These are phyloP conservation scores for Acanthaster planci DNA, from an alignment of 35 echinoderm and acorn worm genomes.

Conservation along the genomic window DNA sequence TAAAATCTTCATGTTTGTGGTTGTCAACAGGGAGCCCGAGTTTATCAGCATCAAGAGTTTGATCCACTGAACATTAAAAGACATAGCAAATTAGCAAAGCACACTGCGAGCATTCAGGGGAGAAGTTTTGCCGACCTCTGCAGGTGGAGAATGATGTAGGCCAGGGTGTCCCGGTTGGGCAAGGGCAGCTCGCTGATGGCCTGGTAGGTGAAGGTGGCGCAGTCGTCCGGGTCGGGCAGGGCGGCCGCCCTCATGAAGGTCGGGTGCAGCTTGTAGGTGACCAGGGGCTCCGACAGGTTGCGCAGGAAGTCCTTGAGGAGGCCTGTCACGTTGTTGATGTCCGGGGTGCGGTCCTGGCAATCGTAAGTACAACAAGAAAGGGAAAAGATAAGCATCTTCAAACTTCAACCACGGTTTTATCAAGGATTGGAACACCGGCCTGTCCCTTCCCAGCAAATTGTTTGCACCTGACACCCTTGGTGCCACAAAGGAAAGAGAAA, in stretches of 20 bases:
- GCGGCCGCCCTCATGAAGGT: constrained; percentile 86
- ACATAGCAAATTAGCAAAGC: too few species aligned
- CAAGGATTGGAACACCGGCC: too few species aligned
- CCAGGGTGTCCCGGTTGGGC: constrained; percentile 83
- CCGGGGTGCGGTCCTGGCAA: constrained; percentile 72
- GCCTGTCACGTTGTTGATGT: constrained; percentile 85
- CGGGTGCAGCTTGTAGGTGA: constrained; percentile 85
- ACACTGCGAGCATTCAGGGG: too few species aligned
- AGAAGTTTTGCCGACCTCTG: constrained; percentile 61
- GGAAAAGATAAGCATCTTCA: too few species aligned
- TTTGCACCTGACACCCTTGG: too few species aligned
- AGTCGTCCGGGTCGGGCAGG: constrained; percentile 70
- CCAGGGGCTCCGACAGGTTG: constrained; percentile 78
- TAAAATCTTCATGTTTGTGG: too few species aligned
- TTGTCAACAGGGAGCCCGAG: too few species aligned
- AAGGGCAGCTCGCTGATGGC: constrained; percentile 86
- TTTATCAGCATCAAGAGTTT: too few species aligned
- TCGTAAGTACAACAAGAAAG: constrained; percentile 1
- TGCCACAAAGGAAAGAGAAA: too few species aligned
- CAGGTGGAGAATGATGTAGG: constrained; percentile 88
- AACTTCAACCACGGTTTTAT: too few species aligned
- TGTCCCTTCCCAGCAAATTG: too few species aligned
- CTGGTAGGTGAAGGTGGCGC: constrained; percentile 83
- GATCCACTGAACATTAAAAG: too few species aligned
- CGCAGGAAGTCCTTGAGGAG: constrained; percentile 87